phyloP scores from a whole-genome alignment of 2,113 vertebrate genomes.

The Paramisgurnus dabryanus region DNA sequence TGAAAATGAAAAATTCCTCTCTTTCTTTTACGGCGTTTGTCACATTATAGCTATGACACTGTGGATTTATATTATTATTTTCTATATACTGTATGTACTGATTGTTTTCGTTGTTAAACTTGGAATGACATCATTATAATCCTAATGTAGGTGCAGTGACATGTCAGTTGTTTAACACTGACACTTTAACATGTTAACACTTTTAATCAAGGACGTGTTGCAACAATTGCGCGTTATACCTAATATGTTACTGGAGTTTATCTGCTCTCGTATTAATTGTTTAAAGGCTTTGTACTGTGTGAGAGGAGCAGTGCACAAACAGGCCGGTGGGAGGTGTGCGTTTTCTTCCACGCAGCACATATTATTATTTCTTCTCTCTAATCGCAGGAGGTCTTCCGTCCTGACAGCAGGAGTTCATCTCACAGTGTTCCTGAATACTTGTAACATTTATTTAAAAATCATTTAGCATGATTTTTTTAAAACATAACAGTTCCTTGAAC shows the following conservation, averaged over 20 bases:
- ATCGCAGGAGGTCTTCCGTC: conserved; percentile 24
- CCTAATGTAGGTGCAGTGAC: too few relatives aligned
- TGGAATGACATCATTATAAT: too few relatives aligned
- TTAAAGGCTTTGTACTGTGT: not conserved
- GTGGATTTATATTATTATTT: too few relatives aligned
- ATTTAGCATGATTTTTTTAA: not conserved
- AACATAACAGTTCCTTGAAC: not conserved
- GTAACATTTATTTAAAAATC: conserved; percentile 12
- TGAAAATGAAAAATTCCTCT: not conserved
- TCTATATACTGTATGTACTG: too few relatives aligned
- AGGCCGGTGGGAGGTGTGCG: conserved; percentile 51
- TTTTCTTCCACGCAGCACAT: not conserved
- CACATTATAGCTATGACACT: too few relatives aligned
- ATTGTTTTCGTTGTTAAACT: too few relatives aligned
- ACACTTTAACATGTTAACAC: too few relatives aligned
- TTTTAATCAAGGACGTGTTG: not conserved
- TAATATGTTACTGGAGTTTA: not conserved
- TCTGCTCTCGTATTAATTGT: not conserved
- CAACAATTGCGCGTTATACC: not conserved
- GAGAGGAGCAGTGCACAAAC: conserved; percentile 33
- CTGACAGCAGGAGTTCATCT: conserved; percentile 12
- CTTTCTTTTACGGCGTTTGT: not conserved
- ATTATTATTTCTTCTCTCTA: conserved; percentile 11
- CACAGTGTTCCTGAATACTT: not conserved
- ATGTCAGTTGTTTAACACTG: too few relatives aligned